Base-by-base conservation (phyloP, 1,140 invertebrate species). In the Pantala flavescens region DNA sequence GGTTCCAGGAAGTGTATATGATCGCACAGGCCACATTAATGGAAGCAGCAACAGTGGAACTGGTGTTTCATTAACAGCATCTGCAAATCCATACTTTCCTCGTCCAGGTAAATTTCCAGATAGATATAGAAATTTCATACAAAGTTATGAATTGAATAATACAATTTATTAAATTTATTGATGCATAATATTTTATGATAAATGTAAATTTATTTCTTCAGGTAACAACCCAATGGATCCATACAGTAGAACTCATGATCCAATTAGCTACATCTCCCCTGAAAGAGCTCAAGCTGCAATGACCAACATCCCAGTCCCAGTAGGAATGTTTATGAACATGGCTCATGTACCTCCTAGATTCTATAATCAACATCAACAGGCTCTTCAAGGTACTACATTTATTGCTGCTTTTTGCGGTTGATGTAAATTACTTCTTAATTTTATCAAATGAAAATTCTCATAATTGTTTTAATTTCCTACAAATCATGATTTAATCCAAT, bases 281-380 rank as follows among this genome's bases (percentile, higher is more conserved):
- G 94, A 96, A 79, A 85, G 93, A 43, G 90, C 90, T 0, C 90
- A 93, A 77, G 90, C 91, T 0, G 87, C 90, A 14, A 84, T 93
- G 79, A 89, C 89, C 76, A 92, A 90, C 76, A 86, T 93, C 71
- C 94, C 95, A 0, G 94, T 98, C 7, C 94, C 95, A 0, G 89
- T 96, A n/a, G 94, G 94, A 23, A 95, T 96, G 92, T 96, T 97
- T 78, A 93, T 96, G 90, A 94, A 94, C 79, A 94, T 95, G 92
- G 88, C 91, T 11, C 93, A 93, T 75, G 88, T 95, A 43, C 92
- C 92, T n/a, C 92, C 93, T 0, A 82, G 92, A 7, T 95, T 94
- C 82, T 93, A 93, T 77, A 93, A 94, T 79, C 92, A 94, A 78
- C 91, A 93, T 77, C 90, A 90, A 76, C 90, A 91, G 78, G 89